These are phyloP conservation scores for Psilopsiagon aymara DNA, from an alignment of 2,113 vertebrate species.

Conservation along the genomic window DNA sequence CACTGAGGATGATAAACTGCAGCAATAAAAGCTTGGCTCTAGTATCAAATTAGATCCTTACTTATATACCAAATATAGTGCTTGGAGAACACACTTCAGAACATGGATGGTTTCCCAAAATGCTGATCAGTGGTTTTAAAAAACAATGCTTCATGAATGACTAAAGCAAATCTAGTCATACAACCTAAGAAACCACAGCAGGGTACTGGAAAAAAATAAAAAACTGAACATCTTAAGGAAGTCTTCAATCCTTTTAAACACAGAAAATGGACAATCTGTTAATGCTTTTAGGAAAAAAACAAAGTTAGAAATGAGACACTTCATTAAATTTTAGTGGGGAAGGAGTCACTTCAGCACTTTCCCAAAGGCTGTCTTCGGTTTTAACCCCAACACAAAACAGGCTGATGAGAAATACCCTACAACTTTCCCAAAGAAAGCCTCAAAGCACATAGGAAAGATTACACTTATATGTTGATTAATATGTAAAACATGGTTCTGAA, in stretches of 20 bases:
- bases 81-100: slow-evolving; percentile 31
- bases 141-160: slow-evolving; percentile 16
- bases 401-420: neutral
- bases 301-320: neutral
- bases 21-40: slow-evolving; percentile 38
- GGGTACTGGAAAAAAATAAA: neutral
- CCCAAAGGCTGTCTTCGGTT: neutral
- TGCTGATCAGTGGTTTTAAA: slow-evolving; percentile 25
- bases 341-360: neutral
- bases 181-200: neutral
- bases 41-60: slow-evolving; percentile 42
- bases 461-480: neutral
- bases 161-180: neutral
- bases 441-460: accelerated
- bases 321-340: neutral
- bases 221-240: neutral
- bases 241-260: neutral
- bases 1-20: neutral
- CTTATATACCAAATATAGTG: slow-evolving; percentile 63
- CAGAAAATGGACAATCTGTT: neutral
- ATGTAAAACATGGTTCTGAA: neutral
- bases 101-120: slow-evolving; percentile 55
- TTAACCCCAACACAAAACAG: neutral
- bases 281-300: neutral
- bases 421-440: neutral